These are phyloP conservation scores for Itoplectis maculator DNA, from an alignment of 2,888 invertebrate species.

Conservation along the genomic window DNA sequence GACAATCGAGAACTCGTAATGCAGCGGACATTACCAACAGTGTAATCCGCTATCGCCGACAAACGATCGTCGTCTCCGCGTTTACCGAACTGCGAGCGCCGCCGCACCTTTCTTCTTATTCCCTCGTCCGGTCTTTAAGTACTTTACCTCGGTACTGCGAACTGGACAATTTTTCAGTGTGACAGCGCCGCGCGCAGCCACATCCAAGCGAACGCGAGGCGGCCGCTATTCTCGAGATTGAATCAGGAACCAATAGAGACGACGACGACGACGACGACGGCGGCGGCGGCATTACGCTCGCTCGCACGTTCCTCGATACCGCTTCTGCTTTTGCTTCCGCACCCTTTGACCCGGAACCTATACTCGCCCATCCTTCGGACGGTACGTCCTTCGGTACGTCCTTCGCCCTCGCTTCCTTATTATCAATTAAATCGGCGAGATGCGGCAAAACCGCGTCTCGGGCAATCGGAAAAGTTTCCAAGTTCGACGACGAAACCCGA, in stretches of 20 bases:
- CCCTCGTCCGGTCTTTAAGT: slow-evolving; percentile 31
- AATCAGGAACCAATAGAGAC: slow-evolving; percentile 18
- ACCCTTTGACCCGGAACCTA: slow-evolving; percentile 1
- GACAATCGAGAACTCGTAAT: slow-evolving; percentile 58
- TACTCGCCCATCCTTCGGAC: slow-evolving; percentile 6
- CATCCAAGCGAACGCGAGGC: slow-evolving; percentile 18
- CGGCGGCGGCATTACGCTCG: slow-evolving; percentile 16
- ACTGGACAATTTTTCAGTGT: slow-evolving; percentile 47
- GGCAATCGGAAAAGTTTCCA: slow-evolving; percentile 64
- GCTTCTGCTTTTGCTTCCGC: background rate
- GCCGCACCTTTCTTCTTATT: slow-evolving; percentile 11
- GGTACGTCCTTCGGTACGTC: slow-evolving; percentile 11
- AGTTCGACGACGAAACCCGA: slow-evolving; percentile 29
- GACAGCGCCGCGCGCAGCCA: slow-evolving; percentile 9
- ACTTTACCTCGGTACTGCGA: slow-evolving; percentile 32
- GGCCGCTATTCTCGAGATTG: slow-evolving; percentile 14
- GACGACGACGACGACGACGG: no score
- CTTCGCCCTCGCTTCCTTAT: slow-evolving; percentile 52
- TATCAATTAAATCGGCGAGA: slow-evolving; percentile 66
- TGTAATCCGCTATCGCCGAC: slow-evolving; percentile 55
- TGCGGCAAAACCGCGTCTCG: slow-evolving; percentile 58
- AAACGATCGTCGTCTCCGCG: slow-evolving; percentile 42
- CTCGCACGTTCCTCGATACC: slow-evolving; percentile 1
- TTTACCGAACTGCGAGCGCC: slow-evolving; percentile 50
- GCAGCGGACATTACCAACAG: slow-evolving; percentile 56